Base-by-base conservation (phyloP, 2,888 invertebrate genomes). In the Eristalis pertinax region DNA sequence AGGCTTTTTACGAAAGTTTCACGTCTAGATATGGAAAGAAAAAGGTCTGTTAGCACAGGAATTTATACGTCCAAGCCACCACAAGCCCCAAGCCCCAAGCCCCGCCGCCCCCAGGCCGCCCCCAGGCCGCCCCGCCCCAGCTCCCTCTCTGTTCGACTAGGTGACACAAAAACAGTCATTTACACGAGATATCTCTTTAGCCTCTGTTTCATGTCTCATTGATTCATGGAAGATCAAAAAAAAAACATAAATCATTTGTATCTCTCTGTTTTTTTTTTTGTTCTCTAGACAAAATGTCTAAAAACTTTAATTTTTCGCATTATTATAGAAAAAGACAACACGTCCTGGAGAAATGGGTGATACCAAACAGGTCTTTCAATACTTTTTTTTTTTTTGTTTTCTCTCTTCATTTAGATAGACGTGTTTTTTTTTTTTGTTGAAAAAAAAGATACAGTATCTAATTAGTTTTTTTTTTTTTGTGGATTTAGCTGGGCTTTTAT, bases 261-360 rank as follows among this genome's bases (percentile, higher is more conserved):
- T 29, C 32, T 32, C 32, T 32, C 10, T 32, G 4, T 5, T 32
- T 5, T 0, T 5, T 4, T 8, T 32, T 19, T 19, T 1, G 4
- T 8, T 35, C 15, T 29, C 35, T 77, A 63, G 35, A 65, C 32
- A 67, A 73, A 67, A 73, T 32, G 32, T 32, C 32, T 32, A 56
- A 85, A 68, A 7, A 58, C 72, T 64, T 72, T 64, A 84, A 41
- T 79, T 87, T 87, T 87, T 80, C 67, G 50, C 50, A 75, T 87
- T 83, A 87, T 87, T 94, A 94, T 95, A 95, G 95, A 94, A 92
- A 93, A 95, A 94, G 60, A 69, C 87, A 84, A 60, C 95, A 94
- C 96, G 97, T 93, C 96, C 96, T 93, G 97, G 97, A 94, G 96
- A 96, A 95, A 95, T 97, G 94, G 95, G 95, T 92, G 92, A 93